Percentiles rank a stretch among this genome's conserved stretches.
Evolutionary conservation across 1,140 invertebrate species (phyloP).

Genomic region (Diuraphis noxia): DNA sequence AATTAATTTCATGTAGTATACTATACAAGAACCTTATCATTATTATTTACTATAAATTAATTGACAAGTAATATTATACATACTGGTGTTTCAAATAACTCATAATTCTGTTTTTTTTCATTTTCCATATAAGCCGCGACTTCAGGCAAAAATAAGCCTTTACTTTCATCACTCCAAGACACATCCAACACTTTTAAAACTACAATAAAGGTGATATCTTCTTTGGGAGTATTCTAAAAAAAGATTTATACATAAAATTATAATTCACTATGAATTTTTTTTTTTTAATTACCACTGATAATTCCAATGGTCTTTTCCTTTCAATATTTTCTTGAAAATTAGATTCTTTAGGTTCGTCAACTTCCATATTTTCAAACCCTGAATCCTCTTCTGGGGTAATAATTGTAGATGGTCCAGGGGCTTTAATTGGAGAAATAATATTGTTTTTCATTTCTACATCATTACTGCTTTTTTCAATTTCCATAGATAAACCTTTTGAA

Average conservation of each 20-base stretch:
- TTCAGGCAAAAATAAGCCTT: constrained; percentile 68
- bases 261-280: neutral
- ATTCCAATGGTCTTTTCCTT: constrained; percentile 44
- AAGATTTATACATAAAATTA: neutral
- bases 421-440: constrained; percentile 59
- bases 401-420: neutral
- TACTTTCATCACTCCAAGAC: constrained; percentile 68
- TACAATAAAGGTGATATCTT: constrained; percentile 58
- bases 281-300: constrained; percentile 5
- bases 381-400: constrained; percentile 69
- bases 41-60: neutral
- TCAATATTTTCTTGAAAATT: constrained; percentile 29
- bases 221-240: constrained; percentile 20
- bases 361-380: constrained; percentile 77
- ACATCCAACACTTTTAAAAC: constrained; percentile 69
- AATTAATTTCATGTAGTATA: too few relatives aligned
- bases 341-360: constrained; percentile 63
- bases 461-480: constrained; percentile 58
- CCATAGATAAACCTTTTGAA: constrained; percentile 64
- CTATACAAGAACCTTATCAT: too few relatives aligned
- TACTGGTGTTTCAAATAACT: constrained; percentile 2
- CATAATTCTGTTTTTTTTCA: neutral
- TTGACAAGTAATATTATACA: neutral
- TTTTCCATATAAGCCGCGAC: constrained; percentile 59
- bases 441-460: constrained; percentile 55